phyloP scores from a whole-genome alignment of 2,888 invertebrate species.

The Tryphoninae sp. region DNA sequence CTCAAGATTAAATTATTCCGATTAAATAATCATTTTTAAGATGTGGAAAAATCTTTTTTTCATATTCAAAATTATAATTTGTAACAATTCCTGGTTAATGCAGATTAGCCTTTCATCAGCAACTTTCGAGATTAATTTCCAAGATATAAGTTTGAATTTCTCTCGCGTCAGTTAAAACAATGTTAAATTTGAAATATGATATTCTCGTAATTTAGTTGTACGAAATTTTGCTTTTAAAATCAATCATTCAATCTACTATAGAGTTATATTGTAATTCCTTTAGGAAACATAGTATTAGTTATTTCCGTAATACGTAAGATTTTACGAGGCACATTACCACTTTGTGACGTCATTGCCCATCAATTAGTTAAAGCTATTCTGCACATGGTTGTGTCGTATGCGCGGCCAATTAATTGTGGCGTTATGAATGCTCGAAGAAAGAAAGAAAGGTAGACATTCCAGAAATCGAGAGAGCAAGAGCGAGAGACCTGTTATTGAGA shows the following conservation, averaged over 20 bases:
- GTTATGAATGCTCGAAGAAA: neutral
- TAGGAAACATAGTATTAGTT: slow-evolving; percentile 16
- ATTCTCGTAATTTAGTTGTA: too few species aligned
- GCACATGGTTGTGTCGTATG: slow-evolving; percentile 18
- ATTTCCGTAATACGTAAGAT: neutral
- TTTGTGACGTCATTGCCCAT: slow-evolving; percentile 13
- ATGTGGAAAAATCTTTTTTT: too few species aligned
- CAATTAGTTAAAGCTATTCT: slow-evolving; percentile 36
- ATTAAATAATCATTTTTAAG: too few species aligned
- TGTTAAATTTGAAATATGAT: too few species aligned
- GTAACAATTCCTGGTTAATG: too few species aligned
- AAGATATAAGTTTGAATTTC: too few species aligned
- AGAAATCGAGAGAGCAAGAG: neutral
- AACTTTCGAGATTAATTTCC: too few species aligned
- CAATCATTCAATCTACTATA: neutral
- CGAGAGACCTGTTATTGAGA: neutral
- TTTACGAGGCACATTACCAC: neutral
- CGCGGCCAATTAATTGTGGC: slow-evolving; percentile 30
- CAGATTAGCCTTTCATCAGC: too few species aligned
- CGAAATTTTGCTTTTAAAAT: too few species aligned
- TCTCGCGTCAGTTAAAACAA: too few species aligned
- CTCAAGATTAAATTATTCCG: too few species aligned
- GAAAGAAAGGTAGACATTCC: neutral
- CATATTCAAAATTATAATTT: too few species aligned
- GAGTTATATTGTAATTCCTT: slow-evolving; percentile 5